phyloP scores from a whole-genome alignment of 2,113 vertebrate genomes.

The Platichthys flesus region DNA sequence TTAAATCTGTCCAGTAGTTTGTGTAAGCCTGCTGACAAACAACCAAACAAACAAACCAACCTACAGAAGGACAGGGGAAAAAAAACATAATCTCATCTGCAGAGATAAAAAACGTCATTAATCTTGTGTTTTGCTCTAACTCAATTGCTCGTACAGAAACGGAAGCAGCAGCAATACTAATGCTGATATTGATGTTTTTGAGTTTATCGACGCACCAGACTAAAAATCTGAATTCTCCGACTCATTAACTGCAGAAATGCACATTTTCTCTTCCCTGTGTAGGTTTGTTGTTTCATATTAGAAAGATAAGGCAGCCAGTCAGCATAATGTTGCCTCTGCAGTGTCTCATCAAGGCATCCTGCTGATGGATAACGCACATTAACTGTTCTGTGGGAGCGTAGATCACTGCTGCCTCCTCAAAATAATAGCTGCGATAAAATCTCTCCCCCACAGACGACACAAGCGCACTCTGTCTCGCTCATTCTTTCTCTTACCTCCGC shows the following conservation, averaged over 20 bases:
- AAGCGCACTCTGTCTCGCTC: not conserved
- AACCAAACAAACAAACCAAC: too few species aligned
- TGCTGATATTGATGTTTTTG: not conserved
- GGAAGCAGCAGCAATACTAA: not conserved
- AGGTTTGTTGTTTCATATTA: conserved; percentile 62
- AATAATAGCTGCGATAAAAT: conserved; percentile 74
- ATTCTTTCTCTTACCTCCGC: not conserved
- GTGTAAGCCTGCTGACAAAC: too few species aligned
- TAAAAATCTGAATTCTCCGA: conserved; percentile 9
- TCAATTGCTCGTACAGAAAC: not conserved
- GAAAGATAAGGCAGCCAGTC: conserved; percentile 65
- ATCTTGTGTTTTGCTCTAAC: not conserved
- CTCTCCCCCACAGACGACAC: conserved; percentile 31
- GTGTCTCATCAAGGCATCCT: conserved; percentile 67
- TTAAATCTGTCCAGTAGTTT: too few species aligned
- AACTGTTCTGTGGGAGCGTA: conserved; percentile 66
- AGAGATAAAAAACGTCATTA: not conserved
- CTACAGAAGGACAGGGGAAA: too few species aligned
- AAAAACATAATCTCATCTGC: not conserved
- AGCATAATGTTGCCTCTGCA: conserved; percentile 73
- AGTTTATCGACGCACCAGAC: conserved; percentile 12
- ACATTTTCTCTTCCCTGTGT: conserved; percentile 35
- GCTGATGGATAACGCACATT: conserved; percentile 77
- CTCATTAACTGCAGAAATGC: conserved; percentile 36
- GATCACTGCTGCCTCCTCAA: conserved; percentile 65